Percentiles rank a stretch among this genome's conserved stretches.
phyloP scores from a whole-genome alignment of 2,797 vertebrate species.

The Nyctalus aviator region DNA sequence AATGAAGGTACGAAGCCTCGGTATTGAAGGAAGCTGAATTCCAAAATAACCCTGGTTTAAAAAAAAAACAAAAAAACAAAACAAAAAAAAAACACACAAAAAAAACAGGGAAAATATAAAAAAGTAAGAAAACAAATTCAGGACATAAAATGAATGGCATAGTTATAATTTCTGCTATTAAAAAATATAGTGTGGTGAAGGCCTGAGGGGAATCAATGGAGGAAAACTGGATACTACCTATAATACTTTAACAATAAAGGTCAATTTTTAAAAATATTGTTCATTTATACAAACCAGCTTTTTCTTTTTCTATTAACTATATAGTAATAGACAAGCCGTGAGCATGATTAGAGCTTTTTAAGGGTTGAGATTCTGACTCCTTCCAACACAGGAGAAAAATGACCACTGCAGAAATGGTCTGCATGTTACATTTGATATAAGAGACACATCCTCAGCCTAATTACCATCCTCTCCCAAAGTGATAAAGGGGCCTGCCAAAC shows the following conservation, averaged over 20 bases:
- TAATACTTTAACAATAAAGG: too few relatives aligned
- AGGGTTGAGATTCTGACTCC: not conserved
- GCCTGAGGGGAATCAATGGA: too few relatives aligned
- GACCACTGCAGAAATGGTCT: not conserved
- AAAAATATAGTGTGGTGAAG: not conserved
- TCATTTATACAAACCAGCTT: not conserved
- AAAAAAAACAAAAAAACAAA: not conserved
- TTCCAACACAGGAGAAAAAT: not conserved
- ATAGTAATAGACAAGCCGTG: rapidly evolving
- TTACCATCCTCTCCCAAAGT: not conserved
- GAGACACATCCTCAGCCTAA: not conserved
- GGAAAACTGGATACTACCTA: too few relatives aligned
- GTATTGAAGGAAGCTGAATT: constrained; percentile 96
- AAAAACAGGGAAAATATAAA: not conserved
- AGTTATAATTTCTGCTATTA: not conserved
- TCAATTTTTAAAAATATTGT: not conserved
- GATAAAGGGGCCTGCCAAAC: not conserved
- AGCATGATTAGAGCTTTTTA: not conserved
- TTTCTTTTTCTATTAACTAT: not conserved
- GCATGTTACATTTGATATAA: not conserved
- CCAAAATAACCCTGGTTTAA: constrained; percentile 91
- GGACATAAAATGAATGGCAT: not conserved
- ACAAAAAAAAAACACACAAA: too few relatives aligned
- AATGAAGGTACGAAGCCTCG: constrained; percentile 95
- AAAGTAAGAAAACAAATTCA: not conserved